Percentiles rank a stretch among this genome's conserved stretches.
phyloP scores from a whole-genome alignment of 64 coral and sea anemone genomes.

The Actinia tenebrosa region DNA sequence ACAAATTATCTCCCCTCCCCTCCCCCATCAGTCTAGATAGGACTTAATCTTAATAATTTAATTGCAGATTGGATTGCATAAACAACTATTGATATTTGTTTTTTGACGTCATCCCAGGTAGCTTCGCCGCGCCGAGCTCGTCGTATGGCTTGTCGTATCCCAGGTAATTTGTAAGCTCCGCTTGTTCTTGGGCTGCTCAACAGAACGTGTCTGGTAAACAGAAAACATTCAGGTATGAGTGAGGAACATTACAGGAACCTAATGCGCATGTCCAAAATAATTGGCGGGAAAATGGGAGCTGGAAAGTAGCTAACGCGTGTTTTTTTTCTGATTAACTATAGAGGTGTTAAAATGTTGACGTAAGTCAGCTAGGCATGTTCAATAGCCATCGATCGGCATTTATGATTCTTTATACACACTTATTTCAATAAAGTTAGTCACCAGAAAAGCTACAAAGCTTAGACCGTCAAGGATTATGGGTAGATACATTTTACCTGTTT shows the following conservation, averaged over 20 bases:
- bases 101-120: slow-evolving; percentile 74
- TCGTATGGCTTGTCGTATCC: slow-evolving; percentile 70
- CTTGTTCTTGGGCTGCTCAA: slow-evolving; percentile 45
- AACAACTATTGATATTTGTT: slow-evolving; percentile 70
- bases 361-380: too few species aligned
- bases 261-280: background rate
- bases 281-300: too few species aligned
- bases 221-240: background rate
- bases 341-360: too few species aligned
- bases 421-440: too few species aligned
- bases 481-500: too few species aligned
- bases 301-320: too few species aligned
- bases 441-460: too few species aligned
- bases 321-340: too few species aligned
- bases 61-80: slow-evolving; percentile 74
- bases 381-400: too few species aligned
- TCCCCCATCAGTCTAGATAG: background rate
- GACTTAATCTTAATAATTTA: slow-evolving; percentile 30
- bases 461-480: too few species aligned
- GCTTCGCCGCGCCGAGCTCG: slow-evolving; percentile 37
- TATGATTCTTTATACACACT: too few species aligned
- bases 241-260: background rate
- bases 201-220: slow-evolving; percentile 62
- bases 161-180: slow-evolving; percentile 50
- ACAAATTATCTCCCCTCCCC: background rate